A percentile compares a stretch with the other conserved stretches of the same genome.
These are phyloP conservation scores for Silvanus unidentatus DNA, from an alignment of 2,888 invertebrate species.

Conservation along the genomic window DNA sequence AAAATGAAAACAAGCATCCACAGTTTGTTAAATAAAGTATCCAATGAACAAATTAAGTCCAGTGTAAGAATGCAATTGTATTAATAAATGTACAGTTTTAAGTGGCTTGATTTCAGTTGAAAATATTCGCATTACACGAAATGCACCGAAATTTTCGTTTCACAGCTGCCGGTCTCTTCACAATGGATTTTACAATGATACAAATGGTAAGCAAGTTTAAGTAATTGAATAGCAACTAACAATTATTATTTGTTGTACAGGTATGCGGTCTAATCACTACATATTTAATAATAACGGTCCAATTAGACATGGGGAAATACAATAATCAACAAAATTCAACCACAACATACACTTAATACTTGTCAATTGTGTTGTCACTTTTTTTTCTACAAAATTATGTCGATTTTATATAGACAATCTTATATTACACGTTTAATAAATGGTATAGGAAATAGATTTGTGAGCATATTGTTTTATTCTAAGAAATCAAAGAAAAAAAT, in stretches of 20 bases:
- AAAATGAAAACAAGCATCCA: background rate
- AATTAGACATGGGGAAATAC: slow-evolving; percentile 1
- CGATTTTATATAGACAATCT: background rate
- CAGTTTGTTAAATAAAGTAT: no score
- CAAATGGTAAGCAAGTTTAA: slow-evolving; percentile 7
- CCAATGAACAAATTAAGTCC: no score
- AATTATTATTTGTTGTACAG: slow-evolving; percentile 6
- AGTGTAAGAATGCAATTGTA: no score
- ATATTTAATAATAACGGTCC: slow-evolving; percentile 5
- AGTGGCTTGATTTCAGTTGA: slow-evolving; percentile 3
- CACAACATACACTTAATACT: no score
- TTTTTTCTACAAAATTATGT: background rate
- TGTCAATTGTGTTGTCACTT: no score
- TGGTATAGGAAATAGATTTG: no score
- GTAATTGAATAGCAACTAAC: background rate
- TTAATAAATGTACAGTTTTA: no score
- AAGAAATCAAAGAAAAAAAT: background rate
- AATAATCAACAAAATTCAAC: no score
- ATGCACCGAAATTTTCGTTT: slow-evolving; percentile 10
- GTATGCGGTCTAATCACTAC: slow-evolving; percentile 8
- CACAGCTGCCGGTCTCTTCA: slow-evolving; percentile 10
- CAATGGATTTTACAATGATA: slow-evolving; percentile 11
- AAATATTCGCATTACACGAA: slow-evolving; percentile 11
- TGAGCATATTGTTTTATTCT: background rate
- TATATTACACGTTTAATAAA: background rate